phyloP scores from a whole-genome alignment of 2,113 vertebrate species.

The Megaceryle torquata region DNA sequence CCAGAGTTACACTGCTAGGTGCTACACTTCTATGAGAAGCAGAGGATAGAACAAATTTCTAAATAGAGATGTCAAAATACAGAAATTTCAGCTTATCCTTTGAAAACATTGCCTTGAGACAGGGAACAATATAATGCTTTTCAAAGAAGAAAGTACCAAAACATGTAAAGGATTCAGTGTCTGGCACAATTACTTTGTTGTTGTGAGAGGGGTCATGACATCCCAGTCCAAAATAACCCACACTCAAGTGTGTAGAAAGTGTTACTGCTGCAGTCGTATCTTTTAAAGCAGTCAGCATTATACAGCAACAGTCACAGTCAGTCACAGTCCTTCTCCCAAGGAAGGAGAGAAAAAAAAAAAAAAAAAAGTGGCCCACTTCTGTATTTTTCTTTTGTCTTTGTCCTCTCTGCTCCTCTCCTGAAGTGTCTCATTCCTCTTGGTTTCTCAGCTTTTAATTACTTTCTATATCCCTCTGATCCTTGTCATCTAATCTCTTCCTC shows the following conservation, averaged over 20 bases:
- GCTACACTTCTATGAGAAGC: background rate
- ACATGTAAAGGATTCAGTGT: background rate
- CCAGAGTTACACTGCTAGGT: background rate
- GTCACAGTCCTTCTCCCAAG: background rate
- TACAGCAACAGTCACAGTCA: background rate
- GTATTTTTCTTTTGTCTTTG: slow-evolving; percentile 26
- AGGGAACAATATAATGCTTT: background rate
- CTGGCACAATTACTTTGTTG: background rate
- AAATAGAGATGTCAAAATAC: background rate
- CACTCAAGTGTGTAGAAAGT: background rate
- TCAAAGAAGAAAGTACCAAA: background rate
- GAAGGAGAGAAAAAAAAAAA: background rate
- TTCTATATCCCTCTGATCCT: slow-evolving; percentile 32
- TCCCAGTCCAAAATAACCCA: slow-evolving; percentile 2
- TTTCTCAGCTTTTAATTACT: slow-evolving; percentile 51
- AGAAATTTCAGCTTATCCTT: background rate
- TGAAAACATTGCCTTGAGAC: background rate
- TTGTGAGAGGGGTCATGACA: background rate
- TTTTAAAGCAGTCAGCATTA: background rate
- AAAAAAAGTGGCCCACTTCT: background rate
- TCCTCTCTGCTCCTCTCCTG: slow-evolving; percentile 27
- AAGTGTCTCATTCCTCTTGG: slow-evolving; percentile 10
- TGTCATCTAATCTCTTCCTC: slow-evolving; percentile 31
- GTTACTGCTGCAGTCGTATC: background rate
- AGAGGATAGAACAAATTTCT: background rate